phyloP scores from a whole-genome alignment of 1,140 invertebrate genomes.

The Calosoma granatense region DNA sequence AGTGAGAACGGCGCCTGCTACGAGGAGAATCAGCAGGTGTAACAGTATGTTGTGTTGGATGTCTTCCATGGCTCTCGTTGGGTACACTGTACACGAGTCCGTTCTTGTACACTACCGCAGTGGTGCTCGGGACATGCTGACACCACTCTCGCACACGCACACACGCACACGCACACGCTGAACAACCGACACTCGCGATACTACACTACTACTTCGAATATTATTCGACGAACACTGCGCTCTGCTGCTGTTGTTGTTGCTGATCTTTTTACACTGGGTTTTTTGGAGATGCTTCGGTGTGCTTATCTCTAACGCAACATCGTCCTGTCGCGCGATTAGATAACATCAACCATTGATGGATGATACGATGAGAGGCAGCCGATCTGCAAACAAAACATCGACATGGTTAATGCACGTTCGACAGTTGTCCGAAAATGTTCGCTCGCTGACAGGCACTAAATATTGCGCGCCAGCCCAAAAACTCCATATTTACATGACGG shows the following conservation, averaged over 20 bases:
- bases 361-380: background rate
- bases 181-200: too few relatives aligned
- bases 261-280: too few relatives aligned
- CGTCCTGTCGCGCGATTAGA: background rate
- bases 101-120: background rate
- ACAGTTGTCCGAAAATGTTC: background rate
- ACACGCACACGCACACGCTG: background rate
- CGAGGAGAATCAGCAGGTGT: background rate
- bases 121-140: background rate
- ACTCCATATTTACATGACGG: background rate
- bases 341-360: constrained; percentile 2
- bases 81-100: background rate
- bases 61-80: background rate
- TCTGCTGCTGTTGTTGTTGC: too few relatives aligned
- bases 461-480: background rate
- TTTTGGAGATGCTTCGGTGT: too few relatives aligned
- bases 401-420: too few relatives aligned
- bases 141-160: background rate
- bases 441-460: constrained; percentile 1
- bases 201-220: too few relatives aligned
- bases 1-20: background rate
- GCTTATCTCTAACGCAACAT: background rate
- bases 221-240: background rate
- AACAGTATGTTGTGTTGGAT: background rate
- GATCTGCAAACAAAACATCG: background rate